phyloP scores from a whole-genome alignment of 2,888 invertebrate genomes.

The Caenorhabditis sp. region DNA sequence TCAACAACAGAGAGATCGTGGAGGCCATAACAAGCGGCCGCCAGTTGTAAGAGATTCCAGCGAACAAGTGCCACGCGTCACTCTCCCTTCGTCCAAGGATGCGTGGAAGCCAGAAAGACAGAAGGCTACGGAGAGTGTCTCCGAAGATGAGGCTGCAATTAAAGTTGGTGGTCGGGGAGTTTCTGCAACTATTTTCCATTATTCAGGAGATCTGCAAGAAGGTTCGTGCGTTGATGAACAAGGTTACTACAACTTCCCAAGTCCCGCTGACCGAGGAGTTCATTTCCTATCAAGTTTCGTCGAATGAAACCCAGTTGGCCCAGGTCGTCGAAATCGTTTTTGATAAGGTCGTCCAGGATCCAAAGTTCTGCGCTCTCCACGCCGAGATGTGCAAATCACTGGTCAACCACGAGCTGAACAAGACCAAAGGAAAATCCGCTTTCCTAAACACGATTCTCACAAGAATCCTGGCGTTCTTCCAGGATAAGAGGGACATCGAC shows the following conservation, averaged over 20 bases:
- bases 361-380: constrained; percentile 74
- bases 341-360: constrained; percentile 77
- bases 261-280: constrained; percentile 72
- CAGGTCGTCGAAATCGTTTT: constrained; percentile 74
- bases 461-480: constrained; percentile 68
- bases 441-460: constrained; percentile 72
- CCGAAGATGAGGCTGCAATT: constrained; percentile 59
- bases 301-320: constrained; percentile 29
- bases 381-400: constrained; percentile 68
- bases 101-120: neutral
- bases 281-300: constrained; percentile 67
- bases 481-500: constrained; percentile 57
- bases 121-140: constrained; percentile 25
- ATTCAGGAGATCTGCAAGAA: constrained; percentile 66
- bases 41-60: constrained; percentile 60
- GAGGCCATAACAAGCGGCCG: constrained; percentile 53
- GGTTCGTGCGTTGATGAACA: constrained; percentile 78
- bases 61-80: constrained; percentile 53
- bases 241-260: constrained; percentile 77
- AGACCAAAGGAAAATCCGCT: constrained; percentile 36
- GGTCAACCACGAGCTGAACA: constrained; percentile 61
- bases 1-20: constrained; percentile 45
- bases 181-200: neutral
- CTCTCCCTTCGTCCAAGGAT: constrained; percentile 65
- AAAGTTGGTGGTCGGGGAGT: constrained; percentile 19